A percentile compares a stretch with the other conserved stretches of the same genome.
Conservation (phyloP, 2,113 vertebrate genomes). For the Leptobrachium leishanense region DNA sequence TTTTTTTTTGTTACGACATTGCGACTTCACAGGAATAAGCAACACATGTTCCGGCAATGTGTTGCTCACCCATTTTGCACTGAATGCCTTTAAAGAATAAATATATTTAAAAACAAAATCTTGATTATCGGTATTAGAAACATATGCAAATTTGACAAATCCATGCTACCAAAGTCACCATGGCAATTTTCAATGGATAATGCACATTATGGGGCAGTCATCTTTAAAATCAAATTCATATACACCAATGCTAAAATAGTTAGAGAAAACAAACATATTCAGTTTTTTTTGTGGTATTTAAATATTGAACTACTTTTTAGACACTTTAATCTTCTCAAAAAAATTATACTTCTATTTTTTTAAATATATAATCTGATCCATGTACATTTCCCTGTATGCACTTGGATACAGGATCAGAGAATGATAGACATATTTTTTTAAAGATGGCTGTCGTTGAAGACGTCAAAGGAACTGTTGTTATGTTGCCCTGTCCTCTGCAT, state of each 20-base stretch:
- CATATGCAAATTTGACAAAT: not conserved
- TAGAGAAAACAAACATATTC: too few species aligned
- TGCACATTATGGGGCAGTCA: constrained; percentile 34
- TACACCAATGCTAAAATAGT: too few species aligned
- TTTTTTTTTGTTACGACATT: not conserved
- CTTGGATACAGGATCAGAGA: not conserved
- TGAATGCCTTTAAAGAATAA: not conserved
- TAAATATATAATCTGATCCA: too few species aligned
- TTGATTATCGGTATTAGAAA: not conserved
- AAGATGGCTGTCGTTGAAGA: constrained; percentile 36
- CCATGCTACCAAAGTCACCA: constrained; percentile 41
- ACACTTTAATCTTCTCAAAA: too few species aligned
- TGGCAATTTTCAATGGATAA: constrained; percentile 44
- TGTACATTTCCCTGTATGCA: not conserved
- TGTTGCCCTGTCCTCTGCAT: constrained; percentile 31
- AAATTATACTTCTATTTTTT: too few species aligned
- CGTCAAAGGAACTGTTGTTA: constrained; percentile 6
- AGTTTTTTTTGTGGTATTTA: too few species aligned
- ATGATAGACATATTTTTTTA: not conserved
- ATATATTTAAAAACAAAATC: not conserved
- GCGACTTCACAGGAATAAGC: too few species aligned
- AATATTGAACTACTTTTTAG: too few species aligned
- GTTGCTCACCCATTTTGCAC: not conserved
- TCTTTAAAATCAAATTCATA: constrained; percentile 28
- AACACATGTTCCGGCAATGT: too few species aligned